These are phyloP conservation scores for Xestia rhomboidea DNA, from an alignment of 2,888 invertebrate genomes.

Conservation along the genomic window DNA sequence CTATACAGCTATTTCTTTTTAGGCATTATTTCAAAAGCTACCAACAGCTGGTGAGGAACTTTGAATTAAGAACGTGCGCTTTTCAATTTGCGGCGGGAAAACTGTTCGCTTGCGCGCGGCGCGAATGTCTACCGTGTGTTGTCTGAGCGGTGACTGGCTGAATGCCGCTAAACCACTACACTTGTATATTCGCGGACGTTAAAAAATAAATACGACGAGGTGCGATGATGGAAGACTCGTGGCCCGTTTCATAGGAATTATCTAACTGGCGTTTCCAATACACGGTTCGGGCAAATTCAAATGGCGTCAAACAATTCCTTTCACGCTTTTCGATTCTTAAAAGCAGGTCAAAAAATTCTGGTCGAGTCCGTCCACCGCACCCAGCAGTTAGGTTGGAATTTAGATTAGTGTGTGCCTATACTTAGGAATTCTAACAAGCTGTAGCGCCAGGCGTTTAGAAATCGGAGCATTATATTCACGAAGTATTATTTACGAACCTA, in stretches of 20 bases:
- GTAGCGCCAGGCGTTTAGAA: slow-evolving; percentile 36
- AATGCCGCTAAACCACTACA: slow-evolving; percentile 80
- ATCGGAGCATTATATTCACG: slow-evolving; percentile 24
- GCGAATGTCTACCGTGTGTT: slow-evolving; percentile 82
- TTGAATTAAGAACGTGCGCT: slow-evolving; percentile 72
- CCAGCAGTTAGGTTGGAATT: slow-evolving; percentile 48
- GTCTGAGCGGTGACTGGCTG: slow-evolving; percentile 87
- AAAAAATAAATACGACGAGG: slow-evolving; percentile 87
- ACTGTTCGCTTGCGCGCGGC: slow-evolving; percentile 76
- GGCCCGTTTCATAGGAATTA: slow-evolving; percentile 82
- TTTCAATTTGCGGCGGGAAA: slow-evolving; percentile 86
- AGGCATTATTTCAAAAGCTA: slow-evolving; percentile 83
- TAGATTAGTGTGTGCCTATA: slow-evolving; percentile 39
- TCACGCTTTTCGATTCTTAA: slow-evolving; percentile 53
- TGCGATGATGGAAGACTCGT: slow-evolving; percentile 85
- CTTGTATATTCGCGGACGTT: slow-evolving; percentile 88
- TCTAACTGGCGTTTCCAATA: slow-evolving; percentile 76
- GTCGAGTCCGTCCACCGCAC: slow-evolving; percentile 37
- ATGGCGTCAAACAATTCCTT: slow-evolving; percentile 58
- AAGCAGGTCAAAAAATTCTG: slow-evolving; percentile 50
- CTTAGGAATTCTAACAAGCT: slow-evolving; percentile 48
- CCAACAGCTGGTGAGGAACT: slow-evolving; percentile 69
- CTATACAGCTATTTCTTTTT: slow-evolving; percentile 84
- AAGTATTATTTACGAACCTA: slow-evolving; percentile 19
- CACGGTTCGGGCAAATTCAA: slow-evolving; percentile 53